Evolutionary conservation across 2,888 invertebrate species (phyloP).

Genomic region (Parelbella ahira): DNA sequence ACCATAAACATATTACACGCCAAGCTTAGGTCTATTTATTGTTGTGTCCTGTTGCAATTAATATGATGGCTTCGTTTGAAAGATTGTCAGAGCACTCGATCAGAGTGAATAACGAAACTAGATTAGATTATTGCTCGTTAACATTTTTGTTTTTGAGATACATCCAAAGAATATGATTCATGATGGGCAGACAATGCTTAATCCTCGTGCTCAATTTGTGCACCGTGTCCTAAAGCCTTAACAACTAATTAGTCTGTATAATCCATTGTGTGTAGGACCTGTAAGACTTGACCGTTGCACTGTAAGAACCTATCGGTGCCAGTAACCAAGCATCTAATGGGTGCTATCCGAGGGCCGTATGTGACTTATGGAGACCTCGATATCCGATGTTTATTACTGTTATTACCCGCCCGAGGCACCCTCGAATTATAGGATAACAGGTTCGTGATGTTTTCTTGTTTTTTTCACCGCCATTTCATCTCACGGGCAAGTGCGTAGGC

Average conservation of each 20-base stretch:
- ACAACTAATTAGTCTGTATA: conserved; percentile 1
- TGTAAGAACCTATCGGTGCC: conserved; percentile 34
- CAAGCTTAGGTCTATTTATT: too few relatives aligned
- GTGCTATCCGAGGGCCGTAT: conserved; percentile 31
- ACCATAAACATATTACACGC: too few relatives aligned
- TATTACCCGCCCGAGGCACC: conserved; percentile 57
- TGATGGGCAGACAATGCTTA: too few relatives aligned
- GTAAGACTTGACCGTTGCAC: conserved; percentile 16
- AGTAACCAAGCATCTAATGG: conserved; percentile 40
- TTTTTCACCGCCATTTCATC: conserved; percentile 38
- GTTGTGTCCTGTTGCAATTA: too few relatives aligned
- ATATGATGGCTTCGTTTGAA: too few relatives aligned
- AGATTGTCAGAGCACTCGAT: too few relatives aligned
- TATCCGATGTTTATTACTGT: conserved; percentile 61
- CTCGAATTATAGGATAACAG: conserved; percentile 57
- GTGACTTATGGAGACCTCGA: conserved; percentile 62
- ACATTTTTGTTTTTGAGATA: too few relatives aligned
- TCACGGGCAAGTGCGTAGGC: conserved; percentile 29
- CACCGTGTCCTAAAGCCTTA: conserved; percentile 11
- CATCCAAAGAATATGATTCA: too few relatives aligned
- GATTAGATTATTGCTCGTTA: too few relatives aligned
- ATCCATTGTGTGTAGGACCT: conserved; percentile 8
- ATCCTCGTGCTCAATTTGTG: conserved; percentile 5
- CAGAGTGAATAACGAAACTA: too few relatives aligned
- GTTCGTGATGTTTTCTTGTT: conserved; percentile 34